phyloP scores from a whole-genome alignment of 2,113 vertebrate genomes.

The Microtus oregoni region DNA sequence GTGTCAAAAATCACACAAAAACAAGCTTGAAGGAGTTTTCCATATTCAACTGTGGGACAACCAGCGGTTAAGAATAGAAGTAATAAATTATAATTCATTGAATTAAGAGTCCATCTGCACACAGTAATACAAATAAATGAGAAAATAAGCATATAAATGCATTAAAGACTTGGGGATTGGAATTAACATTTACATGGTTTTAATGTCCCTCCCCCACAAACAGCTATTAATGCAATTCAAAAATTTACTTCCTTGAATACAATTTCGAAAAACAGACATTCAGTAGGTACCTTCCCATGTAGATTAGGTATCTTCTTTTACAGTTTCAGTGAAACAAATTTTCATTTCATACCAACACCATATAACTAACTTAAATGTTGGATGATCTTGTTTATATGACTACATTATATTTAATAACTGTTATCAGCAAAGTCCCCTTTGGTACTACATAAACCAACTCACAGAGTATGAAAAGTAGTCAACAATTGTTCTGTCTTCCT shows the following conservation, averaged over 20 bases:
- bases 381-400: not conserved
- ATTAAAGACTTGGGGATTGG: slow-evolving; percentile 14
- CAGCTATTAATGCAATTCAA: not conserved
- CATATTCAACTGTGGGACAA: slow-evolving; percentile 38
- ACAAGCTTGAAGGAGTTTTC: not conserved
- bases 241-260: not conserved
- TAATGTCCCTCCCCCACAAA: slow-evolving; percentile 19
- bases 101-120: not conserved
- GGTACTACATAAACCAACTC: slow-evolving; percentile 9
- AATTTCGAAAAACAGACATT: not conserved
- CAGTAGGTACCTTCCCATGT: not conserved
- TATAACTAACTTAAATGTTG: not conserved
- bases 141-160: not conserved
- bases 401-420: not conserved
- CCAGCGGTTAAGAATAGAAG: not conserved
- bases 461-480: not conserved
- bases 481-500: not conserved
- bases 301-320: not conserved
- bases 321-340: slow-evolving; percentile 18
- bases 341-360: slow-evolving; percentile 9
- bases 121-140: not conserved
- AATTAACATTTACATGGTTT: not conserved
- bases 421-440: not conserved
- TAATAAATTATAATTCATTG: slow-evolving; percentile 31
- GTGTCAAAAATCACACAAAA: not conserved